phyloP scores from a whole-genome alignment of 2,888 invertebrate species.

The Entomobrya proxima region DNA sequence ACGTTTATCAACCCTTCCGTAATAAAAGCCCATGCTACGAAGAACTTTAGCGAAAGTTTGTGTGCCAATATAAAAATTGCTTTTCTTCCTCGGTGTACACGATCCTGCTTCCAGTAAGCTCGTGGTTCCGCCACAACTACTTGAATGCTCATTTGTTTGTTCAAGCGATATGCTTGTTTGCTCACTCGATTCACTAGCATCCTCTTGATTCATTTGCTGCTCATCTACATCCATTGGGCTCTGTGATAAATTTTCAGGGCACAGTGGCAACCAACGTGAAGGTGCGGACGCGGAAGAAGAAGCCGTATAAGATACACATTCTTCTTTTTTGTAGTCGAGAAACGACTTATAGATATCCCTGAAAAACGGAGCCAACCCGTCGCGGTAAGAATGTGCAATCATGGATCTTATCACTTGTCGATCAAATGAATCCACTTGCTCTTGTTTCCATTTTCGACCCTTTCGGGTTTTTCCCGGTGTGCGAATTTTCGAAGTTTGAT shows the following conservation, averaged over 20 bases:
- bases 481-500: too few species aligned
- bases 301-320: not conserved
- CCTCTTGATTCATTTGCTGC: too few species aligned
- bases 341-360: not conserved
- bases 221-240: too few species aligned
- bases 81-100: not conserved
- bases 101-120: not conserved
- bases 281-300: not conserved
- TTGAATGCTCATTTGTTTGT: too few species aligned
- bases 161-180: too few species aligned
- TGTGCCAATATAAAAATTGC: not conserved
- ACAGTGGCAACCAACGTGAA: not conserved
- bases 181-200: too few species aligned
- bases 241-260: too few species aligned
- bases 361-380: not conserved
- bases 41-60: slow-evolving; percentile 3
- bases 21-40: not conserved
- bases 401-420: not conserved
- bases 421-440: not conserved
- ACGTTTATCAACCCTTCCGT: not conserved
- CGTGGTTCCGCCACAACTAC: not conserved
- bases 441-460: not conserved
- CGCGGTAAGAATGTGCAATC: not conserved
- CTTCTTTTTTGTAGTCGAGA: not conserved
- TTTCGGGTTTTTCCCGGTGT: not conserved